Conservation (phyloP, 2,888 invertebrate genomes). For the Julus scandinavius region DNA sequence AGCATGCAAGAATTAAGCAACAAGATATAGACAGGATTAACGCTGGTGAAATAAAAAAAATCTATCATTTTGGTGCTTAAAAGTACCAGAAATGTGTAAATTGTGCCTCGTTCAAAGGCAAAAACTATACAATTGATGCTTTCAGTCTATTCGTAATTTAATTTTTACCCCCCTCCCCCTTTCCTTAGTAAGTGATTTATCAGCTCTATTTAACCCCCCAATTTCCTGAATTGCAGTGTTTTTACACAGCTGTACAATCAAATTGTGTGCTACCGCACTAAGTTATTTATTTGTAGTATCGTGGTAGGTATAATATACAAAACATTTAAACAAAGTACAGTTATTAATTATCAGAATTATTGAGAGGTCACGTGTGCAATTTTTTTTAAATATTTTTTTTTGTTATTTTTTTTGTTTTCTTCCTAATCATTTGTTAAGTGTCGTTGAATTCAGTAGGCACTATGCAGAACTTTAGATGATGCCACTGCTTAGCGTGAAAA, state of each 20-base stretch:
- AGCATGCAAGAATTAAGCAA: constrained; percentile 37
- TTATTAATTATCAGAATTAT: constrained; percentile 33
- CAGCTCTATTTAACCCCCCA: constrained; percentile 10
- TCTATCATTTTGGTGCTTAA: constrained; percentile 40
- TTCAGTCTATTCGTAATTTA: constrained; percentile 33
- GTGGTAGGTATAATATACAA: constrained; percentile 49
- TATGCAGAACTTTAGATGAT: background rate
- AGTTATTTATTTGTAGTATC: constrained; percentile 49
- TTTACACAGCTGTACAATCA: constrained; percentile 49
- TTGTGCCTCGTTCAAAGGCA: constrained; percentile 44
- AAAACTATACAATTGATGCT: constrained; percentile 24
- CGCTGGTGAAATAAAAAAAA: constrained; percentile 1
- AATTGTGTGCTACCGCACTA: constrained; percentile 48
- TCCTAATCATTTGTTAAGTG: background rate
- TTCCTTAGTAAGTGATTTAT: constrained; percentile 2
- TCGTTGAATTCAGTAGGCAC: background rate
- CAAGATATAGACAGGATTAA: constrained; percentile 21
- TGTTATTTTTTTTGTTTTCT: background rate
- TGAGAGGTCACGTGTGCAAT: constrained; percentile 27
- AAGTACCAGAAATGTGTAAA: constrained; percentile 31
- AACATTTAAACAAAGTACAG: constrained; percentile 41
- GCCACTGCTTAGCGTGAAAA: background rate
- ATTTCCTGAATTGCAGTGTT: constrained; percentile 14
- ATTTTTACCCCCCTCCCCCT: background rate
- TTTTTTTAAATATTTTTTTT: background rate